Evolutionary conservation across 1,140 invertebrate genomes (phyloP).

Genomic region (Sesamia nonagrioides): DNA sequence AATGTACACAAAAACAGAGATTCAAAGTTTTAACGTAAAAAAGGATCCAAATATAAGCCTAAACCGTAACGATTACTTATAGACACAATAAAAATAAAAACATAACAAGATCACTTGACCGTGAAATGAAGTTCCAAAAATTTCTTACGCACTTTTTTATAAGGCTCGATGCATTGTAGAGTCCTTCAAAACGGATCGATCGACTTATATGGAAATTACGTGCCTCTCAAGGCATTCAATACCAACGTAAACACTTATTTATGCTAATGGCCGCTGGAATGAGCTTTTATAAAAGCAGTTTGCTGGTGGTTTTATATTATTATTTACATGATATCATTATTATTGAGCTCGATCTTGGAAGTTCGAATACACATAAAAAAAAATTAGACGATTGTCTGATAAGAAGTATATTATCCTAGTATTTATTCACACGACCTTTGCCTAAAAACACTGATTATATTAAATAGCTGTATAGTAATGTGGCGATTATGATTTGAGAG

Average conservation of each 20-base stretch:
- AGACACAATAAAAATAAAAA: slow-evolving; percentile 2
- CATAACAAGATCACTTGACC: slow-evolving; percentile 16
- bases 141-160: slow-evolving; percentile 15
- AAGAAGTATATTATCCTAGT: neutral
- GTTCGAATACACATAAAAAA: neutral
- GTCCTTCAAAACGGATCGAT: slow-evolving; percentile 11
- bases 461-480: neutral
- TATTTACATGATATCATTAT: slow-evolving; percentile 6
- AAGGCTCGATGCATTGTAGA: neutral
- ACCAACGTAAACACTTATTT: slow-evolving; percentile 34
- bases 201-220: slow-evolving; percentile 21
- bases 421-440: neutral
- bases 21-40: neutral
- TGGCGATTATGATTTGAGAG: neutral
- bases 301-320: neutral
- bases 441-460: neutral
- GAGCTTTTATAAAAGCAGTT: slow-evolving; percentile 13
- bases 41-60: neutral
- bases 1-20: neutral
- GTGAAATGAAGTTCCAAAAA: slow-evolving; percentile 15
- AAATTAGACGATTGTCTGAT: neutral
- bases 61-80: neutral
- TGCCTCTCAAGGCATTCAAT: slow-evolving; percentile 23
- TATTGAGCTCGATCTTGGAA: neutral
- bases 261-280: slow-evolving; percentile 21